These are phyloP conservation scores for Peromyscus leucopus DNA, from an alignment of 2,113 vertebrate species.

Conservation along the genomic window DNA sequence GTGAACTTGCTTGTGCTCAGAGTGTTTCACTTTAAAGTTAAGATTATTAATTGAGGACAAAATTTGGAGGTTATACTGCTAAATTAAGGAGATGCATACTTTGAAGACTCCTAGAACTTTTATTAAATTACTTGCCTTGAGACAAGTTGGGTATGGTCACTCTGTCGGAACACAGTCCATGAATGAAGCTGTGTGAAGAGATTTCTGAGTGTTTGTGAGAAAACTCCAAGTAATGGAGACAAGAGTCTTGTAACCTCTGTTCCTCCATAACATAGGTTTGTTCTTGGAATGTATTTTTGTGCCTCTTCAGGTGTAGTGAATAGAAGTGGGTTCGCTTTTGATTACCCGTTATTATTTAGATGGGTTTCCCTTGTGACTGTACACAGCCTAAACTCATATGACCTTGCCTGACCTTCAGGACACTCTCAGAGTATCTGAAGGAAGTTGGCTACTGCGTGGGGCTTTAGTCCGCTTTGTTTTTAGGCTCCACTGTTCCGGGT, in stretches of 20 bases:
- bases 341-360: neutral
- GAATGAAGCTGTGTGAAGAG: neutral
- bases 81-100: neutral
- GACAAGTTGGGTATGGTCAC: neutral
- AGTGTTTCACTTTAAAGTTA: conserved; percentile 42
- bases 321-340: too few relatives aligned
- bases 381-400: neutral
- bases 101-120: neutral
- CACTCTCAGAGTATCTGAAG: neutral
- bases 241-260: neutral
- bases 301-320: too few relatives aligned
- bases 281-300: neutral
- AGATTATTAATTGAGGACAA: conserved; percentile 4
- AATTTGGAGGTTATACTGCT: neutral
- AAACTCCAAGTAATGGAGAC: neutral
- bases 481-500: neutral
- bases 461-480: neutral
- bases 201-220: neutral
- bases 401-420: neutral
- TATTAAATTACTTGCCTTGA: neutral
- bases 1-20: neutral
- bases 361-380: neutral
- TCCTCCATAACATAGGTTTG: neutral
- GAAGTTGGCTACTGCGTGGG: neutral
- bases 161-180: neutral